Conservation (phyloP, 2,113 vertebrate genomes). For the Notiomystis cincta region DNA sequence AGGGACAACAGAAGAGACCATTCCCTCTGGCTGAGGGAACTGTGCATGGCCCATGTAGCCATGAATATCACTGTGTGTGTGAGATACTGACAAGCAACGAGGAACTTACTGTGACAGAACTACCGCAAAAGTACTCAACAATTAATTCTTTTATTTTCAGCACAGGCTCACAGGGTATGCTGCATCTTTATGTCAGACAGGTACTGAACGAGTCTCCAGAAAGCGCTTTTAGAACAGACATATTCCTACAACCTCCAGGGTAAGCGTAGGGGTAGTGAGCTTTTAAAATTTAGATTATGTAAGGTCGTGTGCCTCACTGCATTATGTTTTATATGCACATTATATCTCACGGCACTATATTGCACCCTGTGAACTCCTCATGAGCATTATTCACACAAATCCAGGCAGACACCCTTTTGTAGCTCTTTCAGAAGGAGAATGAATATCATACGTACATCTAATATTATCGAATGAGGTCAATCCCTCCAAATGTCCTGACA, state of each 20-base stretch:
- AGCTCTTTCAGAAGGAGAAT: neutral
- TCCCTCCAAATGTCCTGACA: neutral
- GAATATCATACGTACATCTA: neutral
- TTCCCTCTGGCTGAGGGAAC: neutral
- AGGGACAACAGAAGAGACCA: neutral
- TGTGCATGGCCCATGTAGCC: neutral
- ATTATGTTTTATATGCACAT: neutral
- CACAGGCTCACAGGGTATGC: neutral
- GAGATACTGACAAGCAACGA: neutral
- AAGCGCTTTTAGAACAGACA: neutral
- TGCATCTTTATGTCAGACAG: neutral
- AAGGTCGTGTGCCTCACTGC: conserved; percentile 40
- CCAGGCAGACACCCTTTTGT: neutral
- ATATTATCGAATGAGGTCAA: neutral
- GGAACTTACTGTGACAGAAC: neutral
- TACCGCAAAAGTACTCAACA: neutral
- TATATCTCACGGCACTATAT: neutral
- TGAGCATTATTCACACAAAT: neutral
- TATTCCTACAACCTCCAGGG: neutral
- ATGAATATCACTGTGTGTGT: neutral
- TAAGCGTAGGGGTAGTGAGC: neutral
- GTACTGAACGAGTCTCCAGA: neutral
- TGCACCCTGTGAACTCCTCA: neutral
- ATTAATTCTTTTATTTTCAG: neutral
- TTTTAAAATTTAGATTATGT: conserved; percentile 41